Base-by-base conservation (phyloP, 2,888 invertebrate species). In the Kuschelorhynchus macadamiae region DNA sequence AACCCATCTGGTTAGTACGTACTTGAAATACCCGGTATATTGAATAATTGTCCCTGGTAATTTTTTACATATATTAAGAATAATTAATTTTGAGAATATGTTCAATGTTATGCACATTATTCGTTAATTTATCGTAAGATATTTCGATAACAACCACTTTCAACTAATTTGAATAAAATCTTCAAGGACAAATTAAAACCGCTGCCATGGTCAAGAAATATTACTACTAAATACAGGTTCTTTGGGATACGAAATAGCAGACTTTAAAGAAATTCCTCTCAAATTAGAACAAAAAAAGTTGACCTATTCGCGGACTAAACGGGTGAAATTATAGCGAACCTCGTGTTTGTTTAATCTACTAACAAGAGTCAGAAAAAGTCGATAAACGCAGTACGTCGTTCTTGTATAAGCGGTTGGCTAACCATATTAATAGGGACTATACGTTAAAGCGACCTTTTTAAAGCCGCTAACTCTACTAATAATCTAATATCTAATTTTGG, bases 331-430 rank as follows among this genome's bases (percentile, higher is more conserved):
- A 55, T 46, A 46, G 46, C 44, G 17, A 63, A 42, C 52, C 53
- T 55, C 46, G 44, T 62, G 62, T 63, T 63, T 63, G 62, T 55
- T 63, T 63, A 63, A 53, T 63, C 62, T 44, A 53, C 53, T 63
- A 63, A 63, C 62, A 55, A 63, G 62, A 14, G 14, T 14, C 25
- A 50, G 32, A 52, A 62, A 63, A 63, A 63, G 33, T 46, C 47
- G 44, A 42, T 63, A 62, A 62, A 53, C 53, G 53, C 62, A 62
- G 33, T 62, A 50, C 42, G 32, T 12, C 41, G 50, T 56, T 56
- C 44, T 25, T 44, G 56, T 32, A 21, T 57, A 57, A 57, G 30
- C 44, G 33, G 32, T 18, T 44, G 32, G 32, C 20, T 30, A 12
- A 61, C 39, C 39, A 50, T 61, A 52, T 61, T 52, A 61, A 61